These are phyloP conservation scores for Drosophila stalkeri DNA, from an alignment of 2,888 invertebrate species.

Conservation along the genomic window DNA sequence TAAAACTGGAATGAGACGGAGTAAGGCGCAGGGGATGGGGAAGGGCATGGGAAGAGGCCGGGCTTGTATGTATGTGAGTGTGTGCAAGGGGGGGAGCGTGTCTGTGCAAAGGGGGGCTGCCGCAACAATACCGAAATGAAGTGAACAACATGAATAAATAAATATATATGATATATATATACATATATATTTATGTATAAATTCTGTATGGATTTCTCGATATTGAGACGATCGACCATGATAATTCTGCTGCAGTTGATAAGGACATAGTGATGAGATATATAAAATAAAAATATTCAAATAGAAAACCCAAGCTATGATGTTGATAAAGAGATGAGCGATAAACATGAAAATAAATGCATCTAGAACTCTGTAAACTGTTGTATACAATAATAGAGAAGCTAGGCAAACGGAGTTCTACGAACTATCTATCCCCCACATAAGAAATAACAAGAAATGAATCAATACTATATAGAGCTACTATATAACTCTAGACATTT, in stretches of 20 bases:
- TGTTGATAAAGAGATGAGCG: constrained; percentile 20
- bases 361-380: constrained; percentile 11
- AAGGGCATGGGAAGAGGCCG: neutral
- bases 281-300: neutral
- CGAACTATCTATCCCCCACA: neutral
- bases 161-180: constrained; percentile 15
- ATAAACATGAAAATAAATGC: constrained; percentile 1
- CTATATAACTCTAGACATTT: constrained; percentile 13
- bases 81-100: neutral
- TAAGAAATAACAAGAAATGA: neutral
- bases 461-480: constrained; percentile 10
- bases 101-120: neutral
- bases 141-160: constrained; percentile 20
- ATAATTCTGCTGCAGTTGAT: constrained; percentile 15
- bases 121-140: neutral
- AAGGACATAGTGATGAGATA: constrained; percentile 5
- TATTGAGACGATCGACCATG: neutral
- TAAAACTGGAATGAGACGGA: neutral
- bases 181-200: constrained; percentile 25
- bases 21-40: neutral
- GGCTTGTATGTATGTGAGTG: neutral
- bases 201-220: constrained; percentile 40
- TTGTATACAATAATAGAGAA: constrained; percentile 4
- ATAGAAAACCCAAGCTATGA: constrained; percentile 3
- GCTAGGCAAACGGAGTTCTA: constrained; percentile 1